A percentile compares a stretch with the other conserved stretches of the same genome.
Evolutionary conservation across 2,113 vertebrate genomes (phyloP).

Genomic region (Mellivora capensis): DNA sequence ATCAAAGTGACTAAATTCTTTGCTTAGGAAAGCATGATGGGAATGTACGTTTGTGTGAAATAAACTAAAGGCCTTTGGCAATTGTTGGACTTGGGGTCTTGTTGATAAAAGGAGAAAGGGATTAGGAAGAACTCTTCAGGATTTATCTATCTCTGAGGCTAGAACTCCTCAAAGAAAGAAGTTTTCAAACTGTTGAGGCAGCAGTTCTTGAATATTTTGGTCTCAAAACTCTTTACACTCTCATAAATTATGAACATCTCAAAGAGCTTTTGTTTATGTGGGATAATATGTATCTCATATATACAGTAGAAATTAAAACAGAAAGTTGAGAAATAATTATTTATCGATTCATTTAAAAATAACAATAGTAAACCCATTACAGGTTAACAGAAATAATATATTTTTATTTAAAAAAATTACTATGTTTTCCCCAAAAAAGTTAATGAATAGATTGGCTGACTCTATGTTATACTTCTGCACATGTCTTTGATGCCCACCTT

Average conservation of each 20-base stretch:
- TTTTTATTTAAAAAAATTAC: slow-evolving; percentile 3
- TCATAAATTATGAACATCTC: not conserved
- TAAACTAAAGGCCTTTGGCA: not conserved
- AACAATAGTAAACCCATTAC: not conserved
- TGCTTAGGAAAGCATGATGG: not conserved
- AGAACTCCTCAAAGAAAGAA: not conserved
- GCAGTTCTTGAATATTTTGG: not conserved
- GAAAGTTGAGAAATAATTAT: not conserved
- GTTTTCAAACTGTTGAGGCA: slow-evolving; percentile 8
- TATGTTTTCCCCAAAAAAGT: not conserved
- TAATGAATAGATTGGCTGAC: not conserved
- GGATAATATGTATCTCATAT: not conserved
- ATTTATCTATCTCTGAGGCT: not conserved
- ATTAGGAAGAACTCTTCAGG: not conserved
- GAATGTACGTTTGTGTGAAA: slow-evolving; percentile 35
- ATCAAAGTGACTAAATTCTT: slow-evolving; percentile 30
- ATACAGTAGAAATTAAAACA: slow-evolving; percentile 22
- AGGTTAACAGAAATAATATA: not conserved
- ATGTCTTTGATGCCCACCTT: not conserved
- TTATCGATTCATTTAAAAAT: not conserved
- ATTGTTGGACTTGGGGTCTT: not conserved
- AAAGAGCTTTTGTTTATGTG: not conserved
- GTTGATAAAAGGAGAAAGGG: not conserved
- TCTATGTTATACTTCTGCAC: not conserved
- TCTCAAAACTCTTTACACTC: not conserved